Evolutionary conservation across 2,888 invertebrate species (phyloP).

Genomic region (Erannis defoliaria): DNA sequence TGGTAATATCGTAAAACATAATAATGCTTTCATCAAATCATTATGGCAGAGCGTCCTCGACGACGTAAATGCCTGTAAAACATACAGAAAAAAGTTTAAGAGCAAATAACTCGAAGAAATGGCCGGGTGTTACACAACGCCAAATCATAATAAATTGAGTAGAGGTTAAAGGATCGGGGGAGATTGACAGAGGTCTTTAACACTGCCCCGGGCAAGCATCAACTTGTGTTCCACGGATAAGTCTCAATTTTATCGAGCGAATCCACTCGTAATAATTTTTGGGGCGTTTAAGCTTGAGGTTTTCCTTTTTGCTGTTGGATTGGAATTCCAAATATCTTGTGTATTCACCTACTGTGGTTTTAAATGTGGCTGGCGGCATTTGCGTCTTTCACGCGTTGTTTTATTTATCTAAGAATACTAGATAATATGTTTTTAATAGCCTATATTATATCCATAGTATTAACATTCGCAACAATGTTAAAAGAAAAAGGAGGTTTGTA

Average conservation of each 20-base stretch:
- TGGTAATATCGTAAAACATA: conserved; percentile 39
- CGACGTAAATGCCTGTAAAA: conserved; percentile 51
- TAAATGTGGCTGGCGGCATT: not conserved
- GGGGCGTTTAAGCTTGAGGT: conserved; percentile 57
- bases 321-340: conserved; percentile 40
- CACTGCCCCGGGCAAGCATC: conserved; percentile 64
- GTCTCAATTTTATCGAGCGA: conserved; percentile 67
- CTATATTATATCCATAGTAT: no score
- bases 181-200: conserved; percentile 77
- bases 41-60: conserved; percentile 27
- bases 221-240: conserved; percentile 68
- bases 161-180: conserved; percentile 70
- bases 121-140: conserved; percentile 41
- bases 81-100: conserved; percentile 56
- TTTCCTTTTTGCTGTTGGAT: conserved; percentile 53
- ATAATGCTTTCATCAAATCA: conserved; percentile 42
- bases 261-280: conserved; percentile 64
- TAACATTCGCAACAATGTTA: no score
- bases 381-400: not conserved
- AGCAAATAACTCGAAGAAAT: conserved; percentile 52
- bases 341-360: not conserved
- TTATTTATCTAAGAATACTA: not conserved
- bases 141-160: conserved; percentile 76
- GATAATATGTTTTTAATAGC: no score
- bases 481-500: no score